phyloP scores from a whole-genome alignment of 1,140 invertebrate species.

The Nasonia vitripennis region DNA sequence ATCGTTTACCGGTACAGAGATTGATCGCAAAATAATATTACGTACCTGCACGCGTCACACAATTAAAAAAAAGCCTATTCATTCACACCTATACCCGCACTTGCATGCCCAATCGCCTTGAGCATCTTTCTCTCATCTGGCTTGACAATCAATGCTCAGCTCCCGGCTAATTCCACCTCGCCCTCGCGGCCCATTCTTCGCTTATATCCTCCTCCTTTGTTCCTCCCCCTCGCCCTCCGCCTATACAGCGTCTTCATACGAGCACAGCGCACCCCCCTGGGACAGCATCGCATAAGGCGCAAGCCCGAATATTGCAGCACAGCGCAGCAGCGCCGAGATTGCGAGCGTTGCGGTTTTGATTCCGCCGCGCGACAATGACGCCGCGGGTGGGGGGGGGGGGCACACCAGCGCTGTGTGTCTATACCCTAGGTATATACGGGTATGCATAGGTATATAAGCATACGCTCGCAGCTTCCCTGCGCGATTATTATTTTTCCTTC shows the following conservation, averaged over 20 bases:
- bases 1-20: too few species aligned
- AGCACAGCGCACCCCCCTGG: not conserved
- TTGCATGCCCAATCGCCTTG: not conserved
- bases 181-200: not conserved
- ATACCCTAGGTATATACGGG: too few species aligned
- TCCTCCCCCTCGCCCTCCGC: not conserved
- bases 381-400: too few species aligned
- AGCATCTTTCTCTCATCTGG: not conserved
- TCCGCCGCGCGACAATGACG: not conserved
- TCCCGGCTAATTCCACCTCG: not conserved
- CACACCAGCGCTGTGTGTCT: too few species aligned
- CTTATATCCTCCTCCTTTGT: not conserved
- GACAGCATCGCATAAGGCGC: not conserved
- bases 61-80: too few species aligned
- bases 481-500: too few species aligned
- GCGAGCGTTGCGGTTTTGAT: not conserved
- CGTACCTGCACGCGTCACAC: too few species aligned
- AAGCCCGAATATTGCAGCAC: not conserved
- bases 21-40: too few species aligned
- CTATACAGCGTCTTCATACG: not conserved
- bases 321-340: not conserved
- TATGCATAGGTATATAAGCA: too few species aligned
- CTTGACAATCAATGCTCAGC: conserved; percentile 18
- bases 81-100: too few species aligned
- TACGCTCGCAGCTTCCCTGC: too few species aligned